Base-by-base conservation (phyloP, 2,113 vertebrate species). In the Ciconia stormi region DNA sequence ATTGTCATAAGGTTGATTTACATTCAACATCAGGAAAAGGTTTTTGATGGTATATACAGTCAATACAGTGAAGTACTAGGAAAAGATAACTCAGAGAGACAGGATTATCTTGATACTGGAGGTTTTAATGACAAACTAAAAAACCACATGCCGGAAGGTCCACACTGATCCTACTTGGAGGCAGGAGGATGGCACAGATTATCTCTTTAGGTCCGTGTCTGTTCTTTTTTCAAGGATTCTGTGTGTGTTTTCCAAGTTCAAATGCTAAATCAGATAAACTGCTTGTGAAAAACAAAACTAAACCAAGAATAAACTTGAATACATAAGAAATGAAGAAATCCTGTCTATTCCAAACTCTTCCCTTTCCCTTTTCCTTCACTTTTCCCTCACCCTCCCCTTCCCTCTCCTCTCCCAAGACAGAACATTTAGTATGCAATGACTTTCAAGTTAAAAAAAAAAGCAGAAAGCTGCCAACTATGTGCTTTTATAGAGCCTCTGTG, bases 351-450 rank as follows among this genome's bases (percentile, higher is more conserved):
- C 2, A 30, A 58, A 62, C 29, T 36, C 29, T 59, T 59, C 4
- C 16, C 6, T n/a, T 53, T 56, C 5, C 5, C 2, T 55, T 81
- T 46, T 27, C 2, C 38, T 36, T 2, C 14, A 4, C 22, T n/a
- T 61, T 49, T 10, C 2, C 2, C 4, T 62, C 67, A 19, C 4
- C 12, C 15, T 26, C 2, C 30, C 17, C 11, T 22, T 1, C 22
- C 3, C 4, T 34, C 7, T 47, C 6, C 7, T 58, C 8, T 55
- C 50, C 65, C 2, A 1, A 36, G 9, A 38, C 7, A 47, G 58
- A 62, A 50, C 14, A 59, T 10, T 27, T 30, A 49, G 7, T 17
- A 36, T 36, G 4, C 3, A 40, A 53, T 5, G 4, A 74, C 38
- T 74, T 84, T 52, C 20, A 70, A 25, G 23, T 22, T 14, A 14